Base-by-base conservation (phyloP, 2,113 vertebrate genomes). In the Arenaria interpres region DNA sequence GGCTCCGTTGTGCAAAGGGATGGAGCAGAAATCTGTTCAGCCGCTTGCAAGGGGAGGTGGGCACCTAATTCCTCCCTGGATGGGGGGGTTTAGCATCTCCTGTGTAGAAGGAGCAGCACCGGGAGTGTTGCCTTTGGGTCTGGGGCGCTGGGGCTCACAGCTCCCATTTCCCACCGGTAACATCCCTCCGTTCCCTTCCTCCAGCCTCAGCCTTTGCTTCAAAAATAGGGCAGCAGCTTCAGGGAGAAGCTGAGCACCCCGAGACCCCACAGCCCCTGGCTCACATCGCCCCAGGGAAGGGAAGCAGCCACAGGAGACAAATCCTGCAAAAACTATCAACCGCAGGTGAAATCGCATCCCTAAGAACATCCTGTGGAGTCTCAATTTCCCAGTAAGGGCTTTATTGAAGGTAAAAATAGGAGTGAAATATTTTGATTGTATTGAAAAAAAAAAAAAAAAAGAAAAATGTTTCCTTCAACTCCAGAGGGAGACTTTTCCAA, bases 281-380 rank as follows among this genome's bases (percentile, higher is more conserved):
- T 27, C 2, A 0, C 53, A n/a, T 45, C 7, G 0, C 12, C 32
- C 23, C 2, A 1, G 48, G 60, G 35, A 39, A 39, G 18, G 37
- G 37, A 41, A 64, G 9, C 27, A 3, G 37, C 62, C 1, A 8
- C 37, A 41, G 43, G 48, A 74, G 37, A 12, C 2, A 2, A 85
- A 37, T 0, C 3, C 60, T 60, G 84, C 2, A 7, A 33, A 37
- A 56, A 4, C 45, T 10, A 7, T 43, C 32, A 28, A 57, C 15
- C 1, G 25, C 68, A 45, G 54, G 37, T 13, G 71, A 88, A 89
- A 86, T 5, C 4, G 1, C 73, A 51, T 63, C 88, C 80, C 41
- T 35, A 37, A 76, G 62, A 90, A 10, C 74, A 37, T n/a, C n/a
- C 54, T 1, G 19, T 12, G 57, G 45, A n/a, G 9, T 12, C 46